These are phyloP conservation scores for Tenthredo distinguenda DNA, from an alignment of 2,888 invertebrate species.

Conservation along the genomic window DNA sequence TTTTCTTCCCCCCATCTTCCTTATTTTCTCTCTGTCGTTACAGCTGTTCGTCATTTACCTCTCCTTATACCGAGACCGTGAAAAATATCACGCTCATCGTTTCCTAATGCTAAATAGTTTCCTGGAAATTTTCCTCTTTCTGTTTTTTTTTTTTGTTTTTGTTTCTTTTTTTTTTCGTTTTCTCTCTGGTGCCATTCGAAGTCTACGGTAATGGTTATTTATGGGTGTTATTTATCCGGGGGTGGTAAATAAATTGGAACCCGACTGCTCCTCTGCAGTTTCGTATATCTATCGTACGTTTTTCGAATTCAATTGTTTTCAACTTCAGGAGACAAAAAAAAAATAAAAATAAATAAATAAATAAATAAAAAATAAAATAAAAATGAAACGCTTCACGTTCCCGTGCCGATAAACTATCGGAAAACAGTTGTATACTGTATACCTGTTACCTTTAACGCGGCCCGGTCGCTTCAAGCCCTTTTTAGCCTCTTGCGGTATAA, in stretches of 20 bases:
- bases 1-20: not conserved
- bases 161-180: not conserved
- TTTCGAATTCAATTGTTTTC: conserved; percentile 34
- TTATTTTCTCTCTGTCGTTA: not conserved
- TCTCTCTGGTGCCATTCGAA: not conserved
- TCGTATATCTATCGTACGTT: conserved; percentile 25
- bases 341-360: not conserved
- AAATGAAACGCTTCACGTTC: not conserved
- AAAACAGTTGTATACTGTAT: conserved; percentile 37
- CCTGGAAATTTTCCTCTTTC: not conserved
- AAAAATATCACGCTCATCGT: conserved; percentile 12
- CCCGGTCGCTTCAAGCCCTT: not conserved
- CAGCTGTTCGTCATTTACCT: not conserved
- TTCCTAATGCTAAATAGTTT: conserved; percentile 15
- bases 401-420: conserved; percentile 39
- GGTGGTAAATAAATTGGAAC: conserved; percentile 5
- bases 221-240: not conserved
- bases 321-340: conserved; percentile 1
- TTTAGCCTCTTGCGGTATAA: not conserved
- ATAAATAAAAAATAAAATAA: not conserved
- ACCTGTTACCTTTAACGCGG: conserved; percentile 13
- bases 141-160: not conserved
- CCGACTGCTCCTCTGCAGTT: not conserved
- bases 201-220: not conserved
- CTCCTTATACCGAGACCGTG: not conserved